These are phyloP conservation scores for Panurus biarmicus DNA, from an alignment of 2,113 vertebrate species.

Conservation along the genomic window DNA sequence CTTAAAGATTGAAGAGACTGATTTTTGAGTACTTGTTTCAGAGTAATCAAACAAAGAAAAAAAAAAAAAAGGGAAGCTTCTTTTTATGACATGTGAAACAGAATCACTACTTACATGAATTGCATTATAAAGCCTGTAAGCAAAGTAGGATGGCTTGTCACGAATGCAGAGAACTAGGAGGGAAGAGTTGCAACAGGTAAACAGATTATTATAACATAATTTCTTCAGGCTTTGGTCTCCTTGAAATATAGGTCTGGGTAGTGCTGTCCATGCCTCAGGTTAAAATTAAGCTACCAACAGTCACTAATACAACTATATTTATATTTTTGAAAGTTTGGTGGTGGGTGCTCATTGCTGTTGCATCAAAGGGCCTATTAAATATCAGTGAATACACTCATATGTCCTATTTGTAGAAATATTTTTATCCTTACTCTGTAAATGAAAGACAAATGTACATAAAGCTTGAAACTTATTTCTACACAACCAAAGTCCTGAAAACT, in stretches of 20 bases:
- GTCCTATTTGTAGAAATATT: not conserved
- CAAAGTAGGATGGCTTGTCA: constrained; percentile 77
- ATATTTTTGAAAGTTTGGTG: not conserved
- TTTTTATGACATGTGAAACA: not conserved
- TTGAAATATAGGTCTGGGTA: not conserved
- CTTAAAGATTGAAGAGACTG: not conserved
- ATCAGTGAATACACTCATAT: not conserved
- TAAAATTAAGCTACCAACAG: not conserved
- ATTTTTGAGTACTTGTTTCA: not conserved
- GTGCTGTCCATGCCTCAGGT: not conserved
- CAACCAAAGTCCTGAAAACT: not conserved
- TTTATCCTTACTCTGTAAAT: not conserved
- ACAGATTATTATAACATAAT: not conserved
- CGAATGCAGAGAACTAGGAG: constrained; percentile 71
- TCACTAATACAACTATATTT: not conserved
- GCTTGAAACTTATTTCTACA: not conserved
- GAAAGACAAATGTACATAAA: not conserved
- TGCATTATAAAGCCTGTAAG: constrained; percentile 71
- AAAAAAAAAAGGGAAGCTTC: not conserved
- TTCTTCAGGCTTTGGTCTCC: not conserved
- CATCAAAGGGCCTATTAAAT: not conserved
- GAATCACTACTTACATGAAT: constrained; percentile 73
- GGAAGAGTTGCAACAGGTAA: not conserved
- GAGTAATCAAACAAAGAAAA: not conserved
- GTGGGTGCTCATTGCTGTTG: not conserved